A percentile compares a stretch with the other conserved stretches of the same genome.
phyloP scores from a whole-genome alignment of 2,888 invertebrate genomes.

The Drosophila limbata region DNA sequence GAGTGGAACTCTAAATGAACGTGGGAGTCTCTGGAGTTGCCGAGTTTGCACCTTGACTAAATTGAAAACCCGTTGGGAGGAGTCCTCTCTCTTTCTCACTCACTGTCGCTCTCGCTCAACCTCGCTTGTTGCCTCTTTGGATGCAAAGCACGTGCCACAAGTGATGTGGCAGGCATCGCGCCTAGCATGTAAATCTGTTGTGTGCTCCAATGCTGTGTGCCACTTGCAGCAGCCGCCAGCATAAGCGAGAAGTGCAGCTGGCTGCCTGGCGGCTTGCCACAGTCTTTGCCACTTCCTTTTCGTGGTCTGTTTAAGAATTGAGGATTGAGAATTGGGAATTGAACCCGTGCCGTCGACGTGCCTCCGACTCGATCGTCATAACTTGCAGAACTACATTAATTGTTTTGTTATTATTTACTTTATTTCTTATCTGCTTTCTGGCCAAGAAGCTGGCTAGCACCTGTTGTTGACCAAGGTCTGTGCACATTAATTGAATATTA shows the following conservation, averaged over 20 bases:
- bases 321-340: conserved; percentile 65
- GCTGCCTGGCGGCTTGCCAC: conserved; percentile 55
- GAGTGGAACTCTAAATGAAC: conserved; percentile 71
- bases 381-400: conserved; percentile 66
- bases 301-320: conserved; percentile 76
- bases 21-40: conserved; percentile 67
- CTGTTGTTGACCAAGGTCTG: conserved; percentile 62
- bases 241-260: conserved; percentile 50
- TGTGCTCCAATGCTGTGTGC: conserved; percentile 12
- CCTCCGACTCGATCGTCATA: conserved; percentile 41
- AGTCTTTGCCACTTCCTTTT: conserved; percentile 80
- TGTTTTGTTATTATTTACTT: conserved; percentile 64
- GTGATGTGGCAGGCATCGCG: conserved; percentile 32
- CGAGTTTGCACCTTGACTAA: conserved; percentile 69
- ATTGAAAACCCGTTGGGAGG: neutral
- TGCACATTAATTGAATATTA: conserved; percentile 74
- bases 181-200: conserved; percentile 63
- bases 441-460: conserved; percentile 43
- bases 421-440: conserved; percentile 5
- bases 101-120: neutral
- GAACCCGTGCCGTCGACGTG: conserved; percentile 76
- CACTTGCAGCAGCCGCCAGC: conserved; percentile 51
- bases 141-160: conserved; percentile 69
- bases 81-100: neutral
- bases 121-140: conserved; percentile 13